phyloP scores from a whole-genome alignment of 2,797 vertebrate species.

The Bradypodion pumilum region DNA sequence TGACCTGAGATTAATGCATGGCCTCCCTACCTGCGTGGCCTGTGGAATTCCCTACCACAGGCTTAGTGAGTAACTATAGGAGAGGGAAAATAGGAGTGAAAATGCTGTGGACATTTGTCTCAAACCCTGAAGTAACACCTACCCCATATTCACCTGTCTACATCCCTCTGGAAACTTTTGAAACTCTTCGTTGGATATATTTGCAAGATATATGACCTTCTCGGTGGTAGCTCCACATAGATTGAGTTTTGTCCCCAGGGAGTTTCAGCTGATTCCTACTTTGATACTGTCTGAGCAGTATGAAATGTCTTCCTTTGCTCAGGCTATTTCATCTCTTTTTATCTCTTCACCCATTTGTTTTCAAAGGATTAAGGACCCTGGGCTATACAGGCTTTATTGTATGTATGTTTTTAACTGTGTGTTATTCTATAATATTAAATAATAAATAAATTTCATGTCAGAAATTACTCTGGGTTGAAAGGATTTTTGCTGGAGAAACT shows the following conservation, averaged over 20 bases:
- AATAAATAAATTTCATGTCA: too few species aligned
- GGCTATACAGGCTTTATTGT: too few species aligned
- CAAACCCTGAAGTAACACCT: background rate
- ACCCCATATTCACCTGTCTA: too few species aligned
- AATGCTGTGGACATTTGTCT: background rate
- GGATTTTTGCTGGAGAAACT: too few species aligned
- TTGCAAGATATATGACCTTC: background rate
- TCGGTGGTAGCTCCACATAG: background rate
- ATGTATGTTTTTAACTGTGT: too few species aligned
- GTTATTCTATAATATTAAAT: too few species aligned
- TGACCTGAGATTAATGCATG: background rate
- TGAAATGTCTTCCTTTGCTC: background rate
- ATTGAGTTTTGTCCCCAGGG: background rate
- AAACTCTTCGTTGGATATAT: too few species aligned
- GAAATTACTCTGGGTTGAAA: too few species aligned
- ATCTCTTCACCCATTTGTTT: too few species aligned
- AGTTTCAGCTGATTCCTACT: background rate
- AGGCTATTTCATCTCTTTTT: background rate
- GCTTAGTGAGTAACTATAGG: background rate
- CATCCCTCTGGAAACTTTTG: background rate
- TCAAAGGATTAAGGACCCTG: too few species aligned
- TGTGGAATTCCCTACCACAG: background rate
- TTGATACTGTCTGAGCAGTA: background rate
- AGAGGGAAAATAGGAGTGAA: background rate
- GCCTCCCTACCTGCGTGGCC: background rate